Evolutionary conservation across 2,113 vertebrate species (phyloP).

Genomic region (Sinocyclocheilus anophthalmus): DNA sequence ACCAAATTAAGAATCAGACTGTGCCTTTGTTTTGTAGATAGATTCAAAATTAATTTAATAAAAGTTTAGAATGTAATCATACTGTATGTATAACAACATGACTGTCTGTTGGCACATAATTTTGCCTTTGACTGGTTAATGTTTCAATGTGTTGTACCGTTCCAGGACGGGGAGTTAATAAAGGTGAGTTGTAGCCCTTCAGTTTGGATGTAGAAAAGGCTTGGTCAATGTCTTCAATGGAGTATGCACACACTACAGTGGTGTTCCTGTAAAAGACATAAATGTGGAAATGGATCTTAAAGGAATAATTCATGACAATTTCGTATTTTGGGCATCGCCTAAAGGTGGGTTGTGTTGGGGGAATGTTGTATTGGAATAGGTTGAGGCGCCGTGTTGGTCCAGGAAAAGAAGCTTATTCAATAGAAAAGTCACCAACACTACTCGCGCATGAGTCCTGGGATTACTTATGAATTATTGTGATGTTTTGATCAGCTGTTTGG

Average conservation of each 20-base stretch:
- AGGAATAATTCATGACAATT: no score
- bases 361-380: no score
- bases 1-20: not conserved
- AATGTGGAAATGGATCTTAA: not conserved
- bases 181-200: slow-evolving; percentile 73
- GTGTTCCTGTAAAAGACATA: slow-evolving; percentile 68
- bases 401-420: no score
- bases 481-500: no score
- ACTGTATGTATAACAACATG: not conserved
- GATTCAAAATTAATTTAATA: not conserved
- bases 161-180: slow-evolving; percentile 69
- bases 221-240: slow-evolving; percentile 75
- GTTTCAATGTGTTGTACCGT: slow-evolving; percentile 61
- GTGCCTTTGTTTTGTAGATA: not conserved
- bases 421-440: no score
- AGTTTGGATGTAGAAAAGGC: slow-evolving; percentile 76
- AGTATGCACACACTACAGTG: slow-evolving; percentile 80
- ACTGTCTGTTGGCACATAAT: not conserved
- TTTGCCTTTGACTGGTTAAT: not conserved
- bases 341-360: no score
- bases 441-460: no score
- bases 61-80: not conserved
- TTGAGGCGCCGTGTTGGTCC: no score
- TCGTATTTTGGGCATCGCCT: no score
- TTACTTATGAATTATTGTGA: no score